Conservation (phyloP, 2,888 invertebrate genomes). For the Amblyjoppa proteus region DNA sequence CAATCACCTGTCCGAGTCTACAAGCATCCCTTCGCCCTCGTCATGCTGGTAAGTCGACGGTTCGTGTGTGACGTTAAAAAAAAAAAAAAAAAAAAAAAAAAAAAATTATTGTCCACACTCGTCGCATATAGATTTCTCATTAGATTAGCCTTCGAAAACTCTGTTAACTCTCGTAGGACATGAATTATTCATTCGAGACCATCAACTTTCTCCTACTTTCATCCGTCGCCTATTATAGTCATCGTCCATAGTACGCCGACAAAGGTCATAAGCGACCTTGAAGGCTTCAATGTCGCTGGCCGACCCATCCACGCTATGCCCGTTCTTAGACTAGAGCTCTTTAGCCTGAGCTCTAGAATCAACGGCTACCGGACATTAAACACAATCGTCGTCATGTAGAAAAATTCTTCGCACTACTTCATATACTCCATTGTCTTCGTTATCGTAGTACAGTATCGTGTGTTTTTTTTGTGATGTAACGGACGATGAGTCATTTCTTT, state of each 20-base stretch:
- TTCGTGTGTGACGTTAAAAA: conserved; percentile 26
- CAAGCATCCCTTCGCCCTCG: conserved; percentile 97
- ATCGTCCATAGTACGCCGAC: conserved; percentile 17
- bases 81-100: neutral
- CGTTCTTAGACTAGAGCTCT: neutral
- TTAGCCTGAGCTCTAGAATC: neutral
- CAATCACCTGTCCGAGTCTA: conserved; percentile 97
- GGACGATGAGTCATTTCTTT: conserved; percentile 1
- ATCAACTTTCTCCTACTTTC: conserved; percentile 63
- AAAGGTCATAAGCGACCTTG: conserved; percentile 66
- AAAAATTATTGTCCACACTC: neutral
- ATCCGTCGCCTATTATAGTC: conserved; percentile 36
- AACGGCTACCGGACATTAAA: neutral
- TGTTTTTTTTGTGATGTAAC: neutral
- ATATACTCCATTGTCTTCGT: conserved; percentile 35
- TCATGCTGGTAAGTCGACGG: conserved; percentile 94
- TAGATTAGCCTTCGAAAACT: conserved; percentile 47
- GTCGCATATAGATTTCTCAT: conserved; percentile 13
- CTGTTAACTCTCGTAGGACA: conserved; percentile 10
- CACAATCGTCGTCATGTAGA: conserved; percentile 4
- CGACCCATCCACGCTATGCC: neutral
- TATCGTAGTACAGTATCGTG: conserved; percentile 41
- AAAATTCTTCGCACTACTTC: conserved; percentile 27
- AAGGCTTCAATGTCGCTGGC: conserved; percentile 37
- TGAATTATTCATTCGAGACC: conserved; percentile 61